Conservation (phyloP, 2,113 vertebrate species). For the Lycocorax pyrrhopterus region DNA sequence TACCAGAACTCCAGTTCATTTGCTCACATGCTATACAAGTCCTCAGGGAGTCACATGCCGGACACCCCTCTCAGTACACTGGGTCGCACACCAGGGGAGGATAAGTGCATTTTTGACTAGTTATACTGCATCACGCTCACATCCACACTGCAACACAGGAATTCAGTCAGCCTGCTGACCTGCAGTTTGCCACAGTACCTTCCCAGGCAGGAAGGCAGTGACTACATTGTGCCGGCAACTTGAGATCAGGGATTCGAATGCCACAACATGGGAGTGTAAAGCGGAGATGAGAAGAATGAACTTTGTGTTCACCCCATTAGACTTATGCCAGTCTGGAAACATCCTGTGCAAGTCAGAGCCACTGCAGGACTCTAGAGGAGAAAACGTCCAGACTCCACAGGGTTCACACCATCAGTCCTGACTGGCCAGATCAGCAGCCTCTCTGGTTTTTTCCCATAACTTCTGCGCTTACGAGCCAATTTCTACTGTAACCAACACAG, state of each 20-base stretch:
- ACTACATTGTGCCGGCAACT: not conserved
- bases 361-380: not conserved
- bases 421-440: not conserved
- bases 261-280: not conserved
- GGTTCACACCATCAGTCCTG: not conserved
- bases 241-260: not conserved
- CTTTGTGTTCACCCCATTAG: not conserved
- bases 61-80: not conserved
- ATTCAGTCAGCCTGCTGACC: not conserved
- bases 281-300: not conserved
- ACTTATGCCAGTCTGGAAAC: not conserved
- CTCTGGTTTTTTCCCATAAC: not conserved
- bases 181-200: not conserved
- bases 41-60: not conserved
- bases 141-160: not conserved
- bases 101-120: not conserved
- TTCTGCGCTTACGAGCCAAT: not conserved
- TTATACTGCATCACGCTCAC: not conserved
- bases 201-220: not conserved
- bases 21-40: not conserved
- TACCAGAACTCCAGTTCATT: not conserved
- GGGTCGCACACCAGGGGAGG: not conserved
- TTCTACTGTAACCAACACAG: not conserved
- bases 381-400: not conserved
- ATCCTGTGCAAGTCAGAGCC: not conserved